Percentiles rank a stretch among this genome's conserved stretches.
Evolutionary conservation across 2,888 invertebrate species (phyloP).

Genomic region (Xanthorhoe designata): DNA sequence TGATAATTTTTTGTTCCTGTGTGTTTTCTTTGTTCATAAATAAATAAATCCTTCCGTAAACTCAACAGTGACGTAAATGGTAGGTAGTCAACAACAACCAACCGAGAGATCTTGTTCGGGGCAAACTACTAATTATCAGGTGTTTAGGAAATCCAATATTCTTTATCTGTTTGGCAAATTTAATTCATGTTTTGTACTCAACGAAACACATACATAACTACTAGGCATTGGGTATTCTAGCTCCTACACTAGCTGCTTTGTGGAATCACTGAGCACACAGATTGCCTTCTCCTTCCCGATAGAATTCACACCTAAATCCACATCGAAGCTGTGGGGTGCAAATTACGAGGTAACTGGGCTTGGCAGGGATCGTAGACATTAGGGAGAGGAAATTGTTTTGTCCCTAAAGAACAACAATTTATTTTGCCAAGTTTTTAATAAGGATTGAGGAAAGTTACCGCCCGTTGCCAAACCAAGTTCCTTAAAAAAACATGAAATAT

Average conservation of each 20-base stretch:
- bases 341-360: slow-evolving; percentile 22
- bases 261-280: slow-evolving; percentile 20
- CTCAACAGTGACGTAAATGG: too few relatives aligned
- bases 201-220: too few relatives aligned
- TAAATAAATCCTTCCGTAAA: too few relatives aligned
- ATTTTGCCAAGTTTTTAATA: slow-evolving; percentile 20
- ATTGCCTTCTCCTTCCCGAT: slow-evolving; percentile 34
- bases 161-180: too few relatives aligned
- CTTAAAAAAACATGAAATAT: not conserved
- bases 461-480: not conserved
- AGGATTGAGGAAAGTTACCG: slow-evolving; percentile 7
- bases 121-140: too few relatives aligned
- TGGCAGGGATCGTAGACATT: slow-evolving; percentile 14
- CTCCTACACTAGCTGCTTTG: slow-evolving; percentile 2
- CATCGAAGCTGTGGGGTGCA: slow-evolving; percentile 16
- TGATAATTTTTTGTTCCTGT: too few relatives aligned
- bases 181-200: too few relatives aligned
- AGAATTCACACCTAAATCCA: slow-evolving; percentile 38
- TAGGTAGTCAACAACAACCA: too few relatives aligned
- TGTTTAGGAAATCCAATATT: too few relatives aligned
- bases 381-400: slow-evolving; percentile 15
- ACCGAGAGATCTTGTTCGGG: too few relatives aligned
- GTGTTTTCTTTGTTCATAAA: too few relatives aligned
- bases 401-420: slow-evolving; percentile 18
- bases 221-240: not conserved